Conservation (phyloP, 2,113 vertebrate genomes). For the Hydropotes inermis region DNA sequence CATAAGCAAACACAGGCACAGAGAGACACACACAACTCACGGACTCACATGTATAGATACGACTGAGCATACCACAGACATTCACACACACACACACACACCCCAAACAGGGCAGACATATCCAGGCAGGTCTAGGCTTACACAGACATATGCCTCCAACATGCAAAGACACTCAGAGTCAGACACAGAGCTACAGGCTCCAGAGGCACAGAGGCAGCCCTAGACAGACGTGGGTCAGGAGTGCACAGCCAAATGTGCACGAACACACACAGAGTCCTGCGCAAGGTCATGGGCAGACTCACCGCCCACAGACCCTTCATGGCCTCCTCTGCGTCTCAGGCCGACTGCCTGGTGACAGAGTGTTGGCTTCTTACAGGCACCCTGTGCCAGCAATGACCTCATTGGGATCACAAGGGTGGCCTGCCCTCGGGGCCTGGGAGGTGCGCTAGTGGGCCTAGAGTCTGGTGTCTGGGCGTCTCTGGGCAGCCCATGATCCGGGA, state of each 20-base stretch:
- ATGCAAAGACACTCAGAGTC: background rate
- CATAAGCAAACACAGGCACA: background rate
- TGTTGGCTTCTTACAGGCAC: background rate
- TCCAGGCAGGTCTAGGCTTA: background rate
- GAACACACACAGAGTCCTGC: background rate
- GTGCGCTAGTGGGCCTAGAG: background rate
- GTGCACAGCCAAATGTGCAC: background rate
- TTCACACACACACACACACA: background rate
- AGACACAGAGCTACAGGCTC: background rate
- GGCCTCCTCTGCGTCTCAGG: background rate
- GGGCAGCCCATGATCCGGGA: background rate
- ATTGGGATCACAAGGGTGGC: slow-evolving; percentile 30
- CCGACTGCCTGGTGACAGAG: background rate
- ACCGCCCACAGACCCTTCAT: background rate
- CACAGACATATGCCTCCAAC: background rate
- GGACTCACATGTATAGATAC: background rate
- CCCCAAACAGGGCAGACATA: background rate
- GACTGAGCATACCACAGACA: background rate
- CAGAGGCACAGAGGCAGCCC: background rate
- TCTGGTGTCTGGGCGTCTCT: background rate
- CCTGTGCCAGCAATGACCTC: slow-evolving; percentile 56
- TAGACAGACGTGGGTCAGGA: background rate
- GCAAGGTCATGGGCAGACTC: background rate
- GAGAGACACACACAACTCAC: background rate
- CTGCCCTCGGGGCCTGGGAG: background rate